A percentile compares a stretch with the other conserved stretches of the same genome.
Evolutionary conservation across 2,888 invertebrate genomes (phyloP).

Genomic region (Eulithis testata): DNA sequence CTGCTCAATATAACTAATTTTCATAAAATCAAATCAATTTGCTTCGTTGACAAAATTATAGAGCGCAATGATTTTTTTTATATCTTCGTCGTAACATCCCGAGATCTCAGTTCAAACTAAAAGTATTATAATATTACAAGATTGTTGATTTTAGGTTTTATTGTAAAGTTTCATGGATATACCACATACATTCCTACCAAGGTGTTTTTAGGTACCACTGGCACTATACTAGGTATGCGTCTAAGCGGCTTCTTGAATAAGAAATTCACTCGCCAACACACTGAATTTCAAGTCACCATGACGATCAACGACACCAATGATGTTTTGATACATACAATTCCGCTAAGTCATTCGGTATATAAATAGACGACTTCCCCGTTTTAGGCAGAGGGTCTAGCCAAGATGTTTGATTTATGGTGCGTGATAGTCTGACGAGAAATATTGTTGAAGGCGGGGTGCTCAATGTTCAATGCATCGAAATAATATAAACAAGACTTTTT

Average conservation of each 20-base stretch:
- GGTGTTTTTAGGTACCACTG: too few relatives aligned
- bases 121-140: too few relatives aligned
- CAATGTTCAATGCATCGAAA: constrained; percentile 18
- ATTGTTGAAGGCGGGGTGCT: constrained; percentile 29
- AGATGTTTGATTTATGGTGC: constrained; percentile 70
- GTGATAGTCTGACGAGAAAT: constrained; percentile 59
- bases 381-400: constrained; percentile 52
- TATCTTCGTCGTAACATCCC: too few relatives aligned
- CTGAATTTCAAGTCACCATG: background rate
- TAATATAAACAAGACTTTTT: constrained; percentile 6
- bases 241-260: background rate
- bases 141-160: too few relatives aligned
- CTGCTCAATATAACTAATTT: too few relatives aligned
- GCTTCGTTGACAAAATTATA: too few relatives aligned
- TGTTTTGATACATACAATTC: constrained; percentile 41
- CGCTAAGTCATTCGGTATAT: constrained; percentile 66
- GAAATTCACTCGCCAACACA: background rate
- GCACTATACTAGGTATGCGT: background rate
- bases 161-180: too few relatives aligned
- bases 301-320: background rate
- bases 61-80: too few relatives aligned
- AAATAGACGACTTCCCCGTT: constrained; percentile 68
- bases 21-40: too few relatives aligned
- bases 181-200: background rate
- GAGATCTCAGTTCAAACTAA: too few relatives aligned